A percentile compares a stretch with the other conserved stretches of the same genome.
These are phyloP conservation scores for Oreocharis arfaki DNA, from an alignment of 2,113 vertebrate genomes.

Conservation along the genomic window DNA sequence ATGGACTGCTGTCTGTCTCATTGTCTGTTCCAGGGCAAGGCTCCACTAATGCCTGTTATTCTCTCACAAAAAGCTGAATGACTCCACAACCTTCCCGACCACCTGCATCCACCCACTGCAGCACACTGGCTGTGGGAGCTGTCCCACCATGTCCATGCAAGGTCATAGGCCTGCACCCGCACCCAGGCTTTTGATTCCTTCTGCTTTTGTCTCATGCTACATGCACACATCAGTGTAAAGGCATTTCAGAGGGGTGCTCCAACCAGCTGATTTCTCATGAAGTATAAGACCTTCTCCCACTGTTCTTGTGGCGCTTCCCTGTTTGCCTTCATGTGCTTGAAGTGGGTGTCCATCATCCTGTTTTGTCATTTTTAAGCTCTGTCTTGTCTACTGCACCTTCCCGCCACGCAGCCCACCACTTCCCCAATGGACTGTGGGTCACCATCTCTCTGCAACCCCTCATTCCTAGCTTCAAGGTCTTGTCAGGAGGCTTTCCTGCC, in stretches of 20 bases:
- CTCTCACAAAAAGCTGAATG: neutral
- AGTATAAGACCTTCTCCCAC: neutral
- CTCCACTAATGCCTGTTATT: neutral
- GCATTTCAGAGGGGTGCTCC: neutral
- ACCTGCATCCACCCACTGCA: neutral
- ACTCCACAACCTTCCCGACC: neutral
- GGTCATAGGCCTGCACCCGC: accelerated
- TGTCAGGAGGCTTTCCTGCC: neutral
- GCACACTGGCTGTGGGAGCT: accelerated
- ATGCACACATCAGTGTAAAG: neutral
- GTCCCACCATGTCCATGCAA: neutral
- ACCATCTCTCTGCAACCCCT: neutral
- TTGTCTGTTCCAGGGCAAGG: neutral
- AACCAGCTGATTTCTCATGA: neutral
- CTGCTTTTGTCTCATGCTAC: neutral
- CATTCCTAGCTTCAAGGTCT: neutral
- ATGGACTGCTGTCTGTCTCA: neutral
- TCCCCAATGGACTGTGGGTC: neutral
- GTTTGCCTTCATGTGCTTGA: neutral
- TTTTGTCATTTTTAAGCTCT: neutral
- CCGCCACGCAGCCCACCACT: neutral
- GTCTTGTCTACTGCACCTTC: neutral
- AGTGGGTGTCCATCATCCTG: neutral
- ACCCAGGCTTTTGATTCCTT: neutral
- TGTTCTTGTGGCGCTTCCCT: neutral